phyloP scores from a whole-genome alignment of 2,797 vertebrate genomes.

The Allobates femoralis region DNA sequence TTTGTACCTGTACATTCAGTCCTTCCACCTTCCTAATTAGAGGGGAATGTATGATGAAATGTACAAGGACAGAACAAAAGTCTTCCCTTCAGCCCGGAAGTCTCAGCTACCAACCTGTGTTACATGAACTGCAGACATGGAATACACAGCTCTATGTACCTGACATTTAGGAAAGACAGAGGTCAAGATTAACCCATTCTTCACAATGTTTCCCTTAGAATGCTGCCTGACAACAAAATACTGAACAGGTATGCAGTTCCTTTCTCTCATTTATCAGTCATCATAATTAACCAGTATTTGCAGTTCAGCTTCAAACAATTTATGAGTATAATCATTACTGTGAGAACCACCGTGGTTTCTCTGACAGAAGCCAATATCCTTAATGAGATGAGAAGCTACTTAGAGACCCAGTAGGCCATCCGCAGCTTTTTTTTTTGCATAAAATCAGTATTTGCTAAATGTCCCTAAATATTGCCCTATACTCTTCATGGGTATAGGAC shows the following conservation, averaged over 20 bases:
- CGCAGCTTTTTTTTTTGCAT: too few species aligned
- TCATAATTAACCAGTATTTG: neutral
- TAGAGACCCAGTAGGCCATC: too few species aligned
- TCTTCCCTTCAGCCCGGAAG: neutral
- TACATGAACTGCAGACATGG: neutral
- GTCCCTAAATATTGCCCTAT: too few species aligned
- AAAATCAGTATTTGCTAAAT: too few species aligned
- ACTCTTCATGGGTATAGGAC: too few species aligned
- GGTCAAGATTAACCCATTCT: neutral
- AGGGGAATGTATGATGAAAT: neutral
- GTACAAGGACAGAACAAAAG: neutral
- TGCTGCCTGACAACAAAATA: conserved; percentile 8
- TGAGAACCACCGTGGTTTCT: neutral
- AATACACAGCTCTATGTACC: neutral
- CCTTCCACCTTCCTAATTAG: neutral
- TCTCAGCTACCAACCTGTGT: neutral
- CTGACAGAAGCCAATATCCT: too few species aligned
- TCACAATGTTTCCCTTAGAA: neutral
- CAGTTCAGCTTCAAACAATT: neutral
- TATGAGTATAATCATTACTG: neutral
- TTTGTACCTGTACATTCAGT: neutral
- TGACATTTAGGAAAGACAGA: neutral
- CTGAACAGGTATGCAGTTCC: neutral
- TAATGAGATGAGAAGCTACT: too few species aligned
- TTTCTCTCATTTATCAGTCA: neutral